Evolutionary conservation across 2,888 invertebrate species (phyloP).

Genomic region (Abrostola tripartita): DNA sequence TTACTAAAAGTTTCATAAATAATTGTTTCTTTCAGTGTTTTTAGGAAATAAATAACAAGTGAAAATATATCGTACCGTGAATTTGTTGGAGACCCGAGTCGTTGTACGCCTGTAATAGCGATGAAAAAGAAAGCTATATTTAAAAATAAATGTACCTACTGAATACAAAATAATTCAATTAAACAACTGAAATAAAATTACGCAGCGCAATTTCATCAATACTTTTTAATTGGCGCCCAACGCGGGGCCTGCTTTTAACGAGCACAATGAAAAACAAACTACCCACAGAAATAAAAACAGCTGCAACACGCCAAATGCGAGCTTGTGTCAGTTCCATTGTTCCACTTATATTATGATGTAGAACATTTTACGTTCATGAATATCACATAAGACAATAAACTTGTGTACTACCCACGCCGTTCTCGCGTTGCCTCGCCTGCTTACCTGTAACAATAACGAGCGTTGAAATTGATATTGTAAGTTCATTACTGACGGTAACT

Average conservation of each 20-base stretch:
- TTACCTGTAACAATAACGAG: constrained; percentile 59
- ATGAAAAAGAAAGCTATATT: no score
- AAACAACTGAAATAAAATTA: background rate
- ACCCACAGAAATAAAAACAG: background rate
- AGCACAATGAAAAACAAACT: background rate
- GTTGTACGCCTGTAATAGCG: no score
- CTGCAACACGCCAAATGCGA: constrained; percentile 7
- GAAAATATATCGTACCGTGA: no score
- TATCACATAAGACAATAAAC: constrained; percentile 47
- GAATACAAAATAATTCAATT: background rate
- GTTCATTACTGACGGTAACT: constrained; percentile 33
- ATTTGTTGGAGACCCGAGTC: no score
- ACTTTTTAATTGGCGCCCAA: background rate
- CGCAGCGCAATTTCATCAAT: background rate
- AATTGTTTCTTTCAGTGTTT: no score
- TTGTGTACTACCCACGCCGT: constrained; percentile 38
- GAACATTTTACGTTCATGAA: constrained; percentile 40
- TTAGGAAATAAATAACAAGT: no score
- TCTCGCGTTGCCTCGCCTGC: constrained; percentile 31
- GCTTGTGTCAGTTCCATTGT: constrained; percentile 4
- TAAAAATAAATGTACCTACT: background rate
- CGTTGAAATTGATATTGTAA: constrained; percentile 41
- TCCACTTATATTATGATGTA: constrained; percentile 10
- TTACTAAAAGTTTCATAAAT: no score
- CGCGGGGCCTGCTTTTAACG: background rate